Evolutionary conservation across 2,888 invertebrate species (phyloP), one percentile per base, ranked within the genome.

Genomic region (Lasioglossum calceatum): DNA sequence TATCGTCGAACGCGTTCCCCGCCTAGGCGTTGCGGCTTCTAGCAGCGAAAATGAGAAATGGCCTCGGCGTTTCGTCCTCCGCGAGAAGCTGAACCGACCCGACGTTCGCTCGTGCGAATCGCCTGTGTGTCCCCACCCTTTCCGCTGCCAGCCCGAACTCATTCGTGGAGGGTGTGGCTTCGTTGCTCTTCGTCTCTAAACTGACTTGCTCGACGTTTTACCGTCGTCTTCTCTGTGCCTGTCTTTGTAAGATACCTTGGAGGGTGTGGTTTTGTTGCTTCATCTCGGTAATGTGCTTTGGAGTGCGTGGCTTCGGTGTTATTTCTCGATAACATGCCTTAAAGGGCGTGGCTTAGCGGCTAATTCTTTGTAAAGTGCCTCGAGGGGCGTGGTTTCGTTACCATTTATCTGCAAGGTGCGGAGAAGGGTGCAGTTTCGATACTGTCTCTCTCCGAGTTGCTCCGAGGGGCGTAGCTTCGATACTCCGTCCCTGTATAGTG

Each of bases 1-100:
- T 87, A 87, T 87, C 87, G 77, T 14, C 50, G 70, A 58, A 7
- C 27, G 64, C 64, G 36, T 61, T 77, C 44, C 32, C 73, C 67
- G 2, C n/a, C 50, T 67, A 61, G 76, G 77, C 39, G 23, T 23
- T 8, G 67, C 36, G 10, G 47, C 67, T 67, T 77, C 77, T 64
- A 70, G 12, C 77, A 47, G 12, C 39, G 77, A 64, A 64, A 23
- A 47, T 44, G 64, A 77, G 64, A 44, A 42, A 64, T 44, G 19
- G 42, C 76, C 61, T 61, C 32, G 44, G 42, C 44, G 42, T 61
- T 61, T 77, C 76, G 76, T 77, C 44, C 44, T 44, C 32, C 64
- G 61, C 67, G 67, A 16, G 42, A 12, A n/a, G 23, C 61, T 14
- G 61, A 27, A 27, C 54, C 23, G 14, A 14, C 61, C 16, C 27